These are phyloP conservation scores for Augochlorella aurata DNA, from an alignment of 2,888 invertebrate species.

Conservation along the genomic window DNA sequence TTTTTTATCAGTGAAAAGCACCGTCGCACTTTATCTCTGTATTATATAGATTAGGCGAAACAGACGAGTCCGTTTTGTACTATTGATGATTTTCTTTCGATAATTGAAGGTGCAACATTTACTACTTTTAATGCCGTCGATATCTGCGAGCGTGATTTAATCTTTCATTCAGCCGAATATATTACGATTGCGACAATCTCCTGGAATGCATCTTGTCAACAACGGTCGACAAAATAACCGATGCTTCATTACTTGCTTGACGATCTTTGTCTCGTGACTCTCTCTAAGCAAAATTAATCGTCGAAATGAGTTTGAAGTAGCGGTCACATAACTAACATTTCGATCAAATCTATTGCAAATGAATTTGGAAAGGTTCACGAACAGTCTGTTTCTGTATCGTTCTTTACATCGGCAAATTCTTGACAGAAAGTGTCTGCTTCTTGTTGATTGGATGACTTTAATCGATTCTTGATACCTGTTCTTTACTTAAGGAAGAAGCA, in stretches of 20 bases:
- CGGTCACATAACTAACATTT: not conserved
- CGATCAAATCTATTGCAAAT: not conserved
- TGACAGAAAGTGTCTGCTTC: no score
- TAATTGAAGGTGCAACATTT: not conserved
- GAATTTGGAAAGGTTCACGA: no score
- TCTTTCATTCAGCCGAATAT: constrained; percentile 20
- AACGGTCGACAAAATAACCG: not conserved
- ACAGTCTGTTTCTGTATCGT: no score
- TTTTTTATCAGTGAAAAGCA: not conserved
- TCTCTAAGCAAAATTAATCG: not conserved
- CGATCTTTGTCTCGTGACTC: not conserved
- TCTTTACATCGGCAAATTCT: no score
- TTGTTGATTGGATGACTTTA: no score
- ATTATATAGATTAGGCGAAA: constrained; percentile 8
- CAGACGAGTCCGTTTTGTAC: not conserved
- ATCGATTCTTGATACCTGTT: no score
- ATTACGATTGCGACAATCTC: constrained; percentile 3
- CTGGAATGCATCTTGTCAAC: not conserved
- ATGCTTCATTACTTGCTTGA: not conserved
- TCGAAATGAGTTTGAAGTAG: not conserved
- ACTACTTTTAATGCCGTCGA: constrained; percentile 4
- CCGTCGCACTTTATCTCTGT: not conserved
- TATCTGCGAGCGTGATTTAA: constrained; percentile 30
- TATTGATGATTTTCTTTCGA: constrained; percentile 15
- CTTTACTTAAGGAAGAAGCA: no score